Evolutionary conservation across 1,140 invertebrate species (phyloP).

Genomic region (Anoplophora glabripennis): DNA sequence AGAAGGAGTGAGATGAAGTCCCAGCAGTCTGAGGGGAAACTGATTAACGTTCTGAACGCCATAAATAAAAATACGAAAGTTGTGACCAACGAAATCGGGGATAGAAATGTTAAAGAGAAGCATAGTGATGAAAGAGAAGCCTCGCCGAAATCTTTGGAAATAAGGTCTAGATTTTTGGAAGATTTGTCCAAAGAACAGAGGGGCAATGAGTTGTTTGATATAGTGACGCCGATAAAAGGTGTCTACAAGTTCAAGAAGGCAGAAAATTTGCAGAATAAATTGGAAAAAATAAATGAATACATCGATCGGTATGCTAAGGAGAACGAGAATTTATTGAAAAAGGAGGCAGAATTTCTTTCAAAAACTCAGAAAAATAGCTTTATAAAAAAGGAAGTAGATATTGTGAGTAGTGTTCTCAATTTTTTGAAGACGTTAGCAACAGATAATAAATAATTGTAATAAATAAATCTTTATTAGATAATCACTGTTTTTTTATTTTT

Average conservation of each 20-base stretch:
- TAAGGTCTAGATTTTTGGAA: not conserved
- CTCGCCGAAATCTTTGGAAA: not conserved
- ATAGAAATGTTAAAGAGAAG: not conserved
- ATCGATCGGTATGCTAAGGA: constrained; percentile 23
- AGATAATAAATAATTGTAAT: constrained; percentile 3
- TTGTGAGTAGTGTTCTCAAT: constrained; percentile 19
- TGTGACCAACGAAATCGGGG: not conserved
- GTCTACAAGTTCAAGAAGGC: constrained; percentile 10
- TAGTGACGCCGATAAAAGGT: not conserved
- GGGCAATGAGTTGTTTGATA: not conserved
- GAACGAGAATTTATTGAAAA: constrained; percentile 24
- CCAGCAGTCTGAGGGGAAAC: not conserved
- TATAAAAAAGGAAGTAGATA: constrained; percentile 21
- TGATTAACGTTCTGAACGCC: not conserved
- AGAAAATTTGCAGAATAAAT: constrained; percentile 24
- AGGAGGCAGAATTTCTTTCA: constrained; percentile 25
- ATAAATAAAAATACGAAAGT: not conserved
- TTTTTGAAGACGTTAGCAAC: constrained; percentile 12
- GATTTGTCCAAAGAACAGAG: not conserved
- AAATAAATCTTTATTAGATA: not conserved
- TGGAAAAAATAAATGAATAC: constrained; percentile 26
- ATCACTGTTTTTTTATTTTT: constrained; percentile 3
- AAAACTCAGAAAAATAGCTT: constrained; percentile 21
- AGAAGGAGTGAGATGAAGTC: not conserved
- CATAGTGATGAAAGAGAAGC: not conserved